Base-by-base conservation (phyloP, 1,140 invertebrate species). In the Drosophila murphyi region DNA sequence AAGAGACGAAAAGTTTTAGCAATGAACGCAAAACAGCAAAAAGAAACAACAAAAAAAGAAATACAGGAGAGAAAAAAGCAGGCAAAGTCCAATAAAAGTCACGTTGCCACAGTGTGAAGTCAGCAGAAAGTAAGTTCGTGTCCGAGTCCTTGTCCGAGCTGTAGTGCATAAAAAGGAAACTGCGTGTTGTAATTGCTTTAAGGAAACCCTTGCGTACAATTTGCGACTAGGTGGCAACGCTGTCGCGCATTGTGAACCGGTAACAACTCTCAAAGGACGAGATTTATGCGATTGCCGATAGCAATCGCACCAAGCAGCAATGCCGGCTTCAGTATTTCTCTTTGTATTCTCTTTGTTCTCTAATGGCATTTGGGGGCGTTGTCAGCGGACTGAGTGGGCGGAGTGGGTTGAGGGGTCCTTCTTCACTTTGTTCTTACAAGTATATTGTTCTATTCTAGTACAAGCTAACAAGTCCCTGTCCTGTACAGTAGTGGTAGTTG, bases 281-380 rank as follows among this genome's bases (percentile, higher is more conserved):
- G 85, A 88, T 88, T 88, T 89, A 88, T 88, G 85, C 85, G 86
- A 88, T 88, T 78, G 78, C 60, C 78, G 82, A 87, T 87, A 77
- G 41, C 48, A 45, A 57, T 39, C 67, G 59, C 43, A 50, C 51
- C 63, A 56, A 73, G 59, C 62, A 70, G 45, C 47, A 61, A 78
- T 55, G 48, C 20, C 56, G 12, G 12, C 68, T 72, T 41, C 47
- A 55, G 59, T 34, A 32, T 6, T 10, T 39, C 64, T 43, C 67
- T 71, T 72, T 20, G 20, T 20, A 20, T 41, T 41, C 39, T 41
- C 20, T 43, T 43, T 80, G 56, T 67, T 41, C 65, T 78, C 80
- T 89, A 89, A 87, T 88, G 83, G 83, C 76, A 68, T 88, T 88
- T 75, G 82, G 78, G 86, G 86, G 79, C 79, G 71, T 70, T 70